Conservation (phyloP, 2,113 vertebrate species). For the Rhadina sibilatrix region DNA sequence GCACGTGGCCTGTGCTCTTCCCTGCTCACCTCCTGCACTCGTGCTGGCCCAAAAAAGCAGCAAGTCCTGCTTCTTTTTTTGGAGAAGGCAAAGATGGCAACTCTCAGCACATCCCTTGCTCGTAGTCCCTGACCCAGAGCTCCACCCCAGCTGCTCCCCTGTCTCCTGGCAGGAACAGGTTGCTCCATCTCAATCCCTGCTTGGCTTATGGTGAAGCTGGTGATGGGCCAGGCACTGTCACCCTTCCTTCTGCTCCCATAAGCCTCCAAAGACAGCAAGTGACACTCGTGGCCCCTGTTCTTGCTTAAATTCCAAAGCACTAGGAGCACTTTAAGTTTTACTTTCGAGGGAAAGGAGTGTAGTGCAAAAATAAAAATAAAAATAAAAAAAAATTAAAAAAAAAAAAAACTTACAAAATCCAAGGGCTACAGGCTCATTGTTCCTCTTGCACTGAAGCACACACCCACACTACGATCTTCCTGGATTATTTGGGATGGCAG, state of each 20-base stretch:
- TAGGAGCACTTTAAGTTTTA: constrained; percentile 79
- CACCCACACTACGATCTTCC: constrained; percentile 10
- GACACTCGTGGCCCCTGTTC: constrained; percentile 49
- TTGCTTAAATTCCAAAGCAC: constrained; percentile 78
- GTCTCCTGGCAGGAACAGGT: neutral
- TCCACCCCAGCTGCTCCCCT: neutral
- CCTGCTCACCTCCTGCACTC: neutral
- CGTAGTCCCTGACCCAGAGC: neutral
- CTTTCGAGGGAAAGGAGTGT: constrained; percentile 56
- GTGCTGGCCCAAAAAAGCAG: neutral
- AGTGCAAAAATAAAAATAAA: constrained; percentile 29
- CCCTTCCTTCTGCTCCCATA: constrained; percentile 12
- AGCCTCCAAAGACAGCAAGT: constrained; percentile 70
- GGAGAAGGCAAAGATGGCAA: neutral
- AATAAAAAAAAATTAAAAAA: neutral
- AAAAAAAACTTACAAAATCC: neutral
- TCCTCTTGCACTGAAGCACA: constrained; percentile 74
- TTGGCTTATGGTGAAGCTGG: neutral
- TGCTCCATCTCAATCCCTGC: neutral
- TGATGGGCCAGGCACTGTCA: neutral
- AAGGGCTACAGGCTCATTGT: constrained; percentile 70
- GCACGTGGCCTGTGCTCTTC: neutral
- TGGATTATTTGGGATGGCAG: neutral
- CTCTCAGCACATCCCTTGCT: neutral
- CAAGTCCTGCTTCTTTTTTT: neutral